Evolutionary conservation across 1,140 invertebrate species (phyloP).

Genomic region (Chrysomallon squamiferum): DNA sequence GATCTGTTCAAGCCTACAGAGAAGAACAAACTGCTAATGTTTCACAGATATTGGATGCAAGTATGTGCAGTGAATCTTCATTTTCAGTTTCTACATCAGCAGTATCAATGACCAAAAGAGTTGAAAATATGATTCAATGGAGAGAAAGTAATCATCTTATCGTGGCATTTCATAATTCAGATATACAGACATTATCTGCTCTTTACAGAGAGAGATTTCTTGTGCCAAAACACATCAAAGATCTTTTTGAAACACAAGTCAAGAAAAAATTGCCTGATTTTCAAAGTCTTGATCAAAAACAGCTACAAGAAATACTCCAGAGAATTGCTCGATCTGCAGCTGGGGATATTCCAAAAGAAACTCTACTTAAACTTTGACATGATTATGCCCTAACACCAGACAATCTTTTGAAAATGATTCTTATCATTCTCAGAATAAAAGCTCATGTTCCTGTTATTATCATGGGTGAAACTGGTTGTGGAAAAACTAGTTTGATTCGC

Average conservation of each 20-base stretch:
- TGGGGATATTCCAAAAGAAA: neutral
- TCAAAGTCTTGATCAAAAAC: neutral
- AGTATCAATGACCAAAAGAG: neutral
- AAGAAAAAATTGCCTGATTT: slow-evolving; percentile 17
- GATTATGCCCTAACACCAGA: slow-evolving; percentile 36
- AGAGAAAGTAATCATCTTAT: slow-evolving; percentile 28
- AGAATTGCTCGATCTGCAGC: slow-evolving; percentile 16
- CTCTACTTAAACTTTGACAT: neutral
- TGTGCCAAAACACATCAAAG: slow-evolving; percentile 22
- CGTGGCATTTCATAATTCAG: slow-evolving; percentile 19
- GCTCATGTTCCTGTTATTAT: slow-evolving; percentile 44
- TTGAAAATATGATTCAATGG: slow-evolving; percentile 25
- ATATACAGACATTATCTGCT: slow-evolving; percentile 25
- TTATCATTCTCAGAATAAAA: slow-evolving; percentile 30
- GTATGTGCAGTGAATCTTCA: neutral
- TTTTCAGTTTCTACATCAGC: neutral
- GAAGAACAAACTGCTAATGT: slow-evolving; percentile 1
- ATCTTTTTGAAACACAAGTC: slow-evolving; percentile 24
- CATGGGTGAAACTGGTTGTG: slow-evolving; percentile 58
- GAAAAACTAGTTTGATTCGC: slow-evolving; percentile 45
- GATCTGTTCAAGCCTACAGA: slow-evolving; percentile 21
- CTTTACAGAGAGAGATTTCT: slow-evolving; percentile 19
- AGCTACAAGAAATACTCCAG: slow-evolving; percentile 21
- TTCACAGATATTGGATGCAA: neutral
- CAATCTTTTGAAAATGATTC: slow-evolving; percentile 40